Evolutionary conservation across 2,797 vertebrate species (phyloP).

Genomic region (Thamnophis elegans): DNA sequence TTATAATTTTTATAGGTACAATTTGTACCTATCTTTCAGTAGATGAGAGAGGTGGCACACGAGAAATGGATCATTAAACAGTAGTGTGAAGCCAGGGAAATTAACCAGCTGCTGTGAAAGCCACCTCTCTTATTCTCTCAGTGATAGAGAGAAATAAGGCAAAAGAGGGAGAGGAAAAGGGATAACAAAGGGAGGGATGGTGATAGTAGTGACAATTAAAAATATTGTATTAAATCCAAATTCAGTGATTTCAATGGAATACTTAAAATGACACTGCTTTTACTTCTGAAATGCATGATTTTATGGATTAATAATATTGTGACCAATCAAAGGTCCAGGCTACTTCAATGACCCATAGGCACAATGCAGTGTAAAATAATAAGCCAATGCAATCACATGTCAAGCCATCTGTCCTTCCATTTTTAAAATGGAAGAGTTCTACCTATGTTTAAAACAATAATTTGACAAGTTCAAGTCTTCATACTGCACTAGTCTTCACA

Average conservation of each 20-base stretch:
- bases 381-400: not conserved
- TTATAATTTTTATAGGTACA: conserved; percentile 81
- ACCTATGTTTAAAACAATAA: not conserved
- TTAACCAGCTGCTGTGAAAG: conserved; percentile 82
- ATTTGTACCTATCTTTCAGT: conserved; percentile 82
- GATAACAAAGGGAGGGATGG: conserved; percentile 49
- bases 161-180: conserved; percentile 34
- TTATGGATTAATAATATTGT: not conserved
- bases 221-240: conserved; percentile 47
- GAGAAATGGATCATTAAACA: conserved; percentile 83
- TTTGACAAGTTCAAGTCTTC: not conserved
- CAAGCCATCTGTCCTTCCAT: not conserved
- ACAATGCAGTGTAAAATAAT: not conserved
- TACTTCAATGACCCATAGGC: not conserved
- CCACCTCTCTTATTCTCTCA: conserved; percentile 76
- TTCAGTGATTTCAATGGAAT: conserved; percentile 54
- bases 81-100: conserved; percentile 83
- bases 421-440: not conserved
- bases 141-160: conserved; percentile 59
- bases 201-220: conserved; percentile 69
- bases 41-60: conserved; percentile 83
- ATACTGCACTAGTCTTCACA: not conserved
- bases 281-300: conserved; percentile 13
- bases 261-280: conserved; percentile 48
- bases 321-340: conserved; percentile 26